A percentile compares a stretch with the other conserved stretches of the same genome.
phyloP scores from a whole-genome alignment of 2,888 invertebrate species.

The Enchytraeus crypticus region DNA sequence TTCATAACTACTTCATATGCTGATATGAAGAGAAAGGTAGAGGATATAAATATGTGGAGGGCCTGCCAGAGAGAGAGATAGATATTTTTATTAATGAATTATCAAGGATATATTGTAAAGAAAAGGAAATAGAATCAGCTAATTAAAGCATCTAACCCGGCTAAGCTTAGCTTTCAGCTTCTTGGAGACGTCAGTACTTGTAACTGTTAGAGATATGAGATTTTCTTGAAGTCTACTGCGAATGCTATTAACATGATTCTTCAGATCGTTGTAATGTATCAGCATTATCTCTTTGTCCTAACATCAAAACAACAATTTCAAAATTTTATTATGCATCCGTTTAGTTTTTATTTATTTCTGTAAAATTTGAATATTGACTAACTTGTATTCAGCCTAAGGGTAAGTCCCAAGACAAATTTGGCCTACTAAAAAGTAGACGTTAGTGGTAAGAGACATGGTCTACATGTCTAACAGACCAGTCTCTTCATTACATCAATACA shows the following conservation, averaged over 20 bases:
- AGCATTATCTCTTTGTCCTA: slow-evolving; percentile 46
- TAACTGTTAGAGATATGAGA: slow-evolving; percentile 45
- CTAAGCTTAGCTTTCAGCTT: slow-evolving; percentile 39
- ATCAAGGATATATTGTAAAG: background rate
- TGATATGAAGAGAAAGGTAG: too few relatives aligned
- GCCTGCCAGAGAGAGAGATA: too few relatives aligned
- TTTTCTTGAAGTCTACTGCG: slow-evolving; percentile 42
- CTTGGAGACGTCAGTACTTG: slow-evolving; percentile 44
- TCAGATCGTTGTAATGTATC: slow-evolving; percentile 42
- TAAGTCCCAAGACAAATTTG: too few relatives aligned
- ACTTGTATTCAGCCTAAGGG: too few relatives aligned
- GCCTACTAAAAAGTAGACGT: too few relatives aligned
- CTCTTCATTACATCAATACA: too few relatives aligned
- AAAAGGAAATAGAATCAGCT: background rate
- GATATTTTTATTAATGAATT: background rate
- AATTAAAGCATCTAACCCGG: slow-evolving; percentile 31
- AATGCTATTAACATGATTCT: slow-evolving; percentile 48
- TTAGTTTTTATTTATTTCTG: too few relatives aligned
- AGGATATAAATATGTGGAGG: too few relatives aligned
- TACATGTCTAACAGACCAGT: too few relatives aligned
- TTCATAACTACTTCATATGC: too few relatives aligned
- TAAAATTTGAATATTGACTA: too few relatives aligned
- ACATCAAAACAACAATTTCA: background rate
- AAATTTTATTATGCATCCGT: background rate
- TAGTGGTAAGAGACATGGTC: too few relatives aligned